Base-by-base conservation (phyloP, 2,888 invertebrate genomes). In the Tubulanus polymorphus region DNA sequence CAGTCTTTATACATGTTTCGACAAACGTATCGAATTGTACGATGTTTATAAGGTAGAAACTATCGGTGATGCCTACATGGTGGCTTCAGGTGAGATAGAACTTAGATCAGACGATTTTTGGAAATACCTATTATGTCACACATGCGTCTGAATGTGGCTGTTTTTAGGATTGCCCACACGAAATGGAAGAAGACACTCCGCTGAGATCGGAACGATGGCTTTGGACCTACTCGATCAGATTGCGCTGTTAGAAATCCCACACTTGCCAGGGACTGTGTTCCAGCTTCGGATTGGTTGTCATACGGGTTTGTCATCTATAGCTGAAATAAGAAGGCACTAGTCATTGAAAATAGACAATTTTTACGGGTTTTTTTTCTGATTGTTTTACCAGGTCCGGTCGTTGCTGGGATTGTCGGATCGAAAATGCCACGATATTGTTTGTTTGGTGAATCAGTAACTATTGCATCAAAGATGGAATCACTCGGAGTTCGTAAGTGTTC, bases 1-100 rank as follows among this genome's bases (percentile, higher is more conserved):
- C 60, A 66, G 57, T 10, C 63, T 72, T 25, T 72, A 70, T 59
- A 58, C 64, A 1, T 68, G 69, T 37, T 65, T 71, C 26, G 72
- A 72, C 48, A 56, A 63, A n/a, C 59, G 69, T 18, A 66, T 72
- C 30, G 68, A 68, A 41, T 48, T 68, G 10, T 70, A 70, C 52
- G 70, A 72, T 48, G 70, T 71, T 1, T 72, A 72, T 59, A 71
- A 71, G 37, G 69, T 72, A 51, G 72, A 72, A 48, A 72, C 72
- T 1, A 69, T 72, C 26, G 71, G 72, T 3, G 70, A 70, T 48
- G 69, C 70, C 26, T 71, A 71, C 51, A 69, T 71, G 60, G 71
- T 72, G n/a, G 72, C 71, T 12, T 68, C 68, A 26, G 69, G 66
- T 28, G 60, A 5, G 41, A n/a, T 32, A 12, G 20, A 18, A 41